Percentiles rank a stretch among this genome's conserved stretches.
phyloP scores from a whole-genome alignment of 2,797 vertebrate genomes.

The Miichthys miiuy region DNA sequence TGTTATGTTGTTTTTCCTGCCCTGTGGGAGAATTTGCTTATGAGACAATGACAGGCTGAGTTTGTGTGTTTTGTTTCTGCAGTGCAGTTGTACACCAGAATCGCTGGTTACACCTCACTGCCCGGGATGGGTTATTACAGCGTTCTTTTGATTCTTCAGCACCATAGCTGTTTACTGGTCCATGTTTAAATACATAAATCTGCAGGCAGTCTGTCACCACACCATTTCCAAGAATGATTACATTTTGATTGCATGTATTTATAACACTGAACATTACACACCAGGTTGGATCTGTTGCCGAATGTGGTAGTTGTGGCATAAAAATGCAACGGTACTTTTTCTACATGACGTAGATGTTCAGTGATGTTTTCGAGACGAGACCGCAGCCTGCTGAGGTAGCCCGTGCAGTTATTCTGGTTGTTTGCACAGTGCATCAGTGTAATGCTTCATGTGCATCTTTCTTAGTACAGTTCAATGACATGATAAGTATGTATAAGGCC shows the following conservation, averaged over 20 bases:
- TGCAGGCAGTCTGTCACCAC: slow-evolving; percentile 15
- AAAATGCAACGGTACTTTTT: background rate
- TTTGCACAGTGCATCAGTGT: slow-evolving; percentile 13
- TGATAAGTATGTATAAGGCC: slow-evolving; percentile 33
- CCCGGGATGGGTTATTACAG: slow-evolving; percentile 40
- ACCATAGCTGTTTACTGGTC: slow-evolving; percentile 39
- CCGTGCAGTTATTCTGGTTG: background rate
- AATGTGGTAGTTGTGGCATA: background rate
- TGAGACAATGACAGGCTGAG: slow-evolving; percentile 41
- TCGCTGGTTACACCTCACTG: slow-evolving; percentile 50
- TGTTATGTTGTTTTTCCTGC: slow-evolving; percentile 8
- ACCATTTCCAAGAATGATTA: slow-evolving; percentile 28
- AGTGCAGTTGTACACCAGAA: slow-evolving; percentile 37
- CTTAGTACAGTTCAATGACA: slow-evolving; percentile 33
- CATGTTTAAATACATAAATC: slow-evolving; percentile 39
- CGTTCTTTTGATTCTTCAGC: slow-evolving; percentile 64
- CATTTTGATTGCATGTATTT: slow-evolving; percentile 35
- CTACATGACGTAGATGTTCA: background rate
- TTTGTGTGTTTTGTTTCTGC: slow-evolving; percentile 55
- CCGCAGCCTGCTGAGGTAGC: background rate
- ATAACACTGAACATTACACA: slow-evolving; percentile 8
- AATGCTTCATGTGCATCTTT: slow-evolving; percentile 12
- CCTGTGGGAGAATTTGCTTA: slow-evolving; percentile 16
- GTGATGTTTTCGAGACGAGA: slow-evolving; percentile 9
- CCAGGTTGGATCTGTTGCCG: background rate